Base-by-base conservation (phyloP, 2,888 invertebrate genomes). In the Amiota mariae region DNA sequence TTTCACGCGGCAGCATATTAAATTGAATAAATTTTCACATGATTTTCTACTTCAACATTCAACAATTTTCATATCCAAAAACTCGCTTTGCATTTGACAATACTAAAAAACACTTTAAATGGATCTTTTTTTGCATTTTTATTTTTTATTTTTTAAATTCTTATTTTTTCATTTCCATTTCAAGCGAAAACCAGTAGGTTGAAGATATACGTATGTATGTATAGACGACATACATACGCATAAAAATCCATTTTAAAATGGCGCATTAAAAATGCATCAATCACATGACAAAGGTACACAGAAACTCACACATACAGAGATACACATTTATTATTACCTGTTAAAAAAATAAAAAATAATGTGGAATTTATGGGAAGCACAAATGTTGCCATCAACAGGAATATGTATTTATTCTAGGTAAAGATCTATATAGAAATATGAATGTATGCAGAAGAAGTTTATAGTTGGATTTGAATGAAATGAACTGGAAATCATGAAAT, bases 231-330 rank as follows among this genome's bases (percentile, higher is more conserved):
- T n/a, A n/a, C n/a, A n/a, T n/a, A n/a, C n/a, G n/a, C n/a, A 24
- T 15, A 48, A 15, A 61, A 63, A 71, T 71, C 10, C 70, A 15
- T 70, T 36, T 63, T 46, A 71, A 54, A 71, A 56, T 10, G 36
- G 79, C 85, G 79, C 85, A 86, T 86, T 86, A 86, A 86, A 86
- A 86, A 85, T 85, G 85, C 84, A 86, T 86, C 85, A 86, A 86
- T 86, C 86, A 85, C 77, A 77, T 80, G 78, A 77, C 79, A 78
- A 54, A 66, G 57, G 57, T 63, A 63, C 13, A 46, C 24, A 24
- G 1, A 24, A 1, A 24, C 24, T 46, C 63, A 18, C 46, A 68
- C 24, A 20, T 2, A 68, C 51, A 68, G 48, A 68, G 24, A 68
- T 24, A n/a, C 54, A 49, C 67, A 54, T 68, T 68, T 54, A 68